Conservation (phyloP, 2,888 invertebrate genomes). For the Bombyx huttoni region DNA sequence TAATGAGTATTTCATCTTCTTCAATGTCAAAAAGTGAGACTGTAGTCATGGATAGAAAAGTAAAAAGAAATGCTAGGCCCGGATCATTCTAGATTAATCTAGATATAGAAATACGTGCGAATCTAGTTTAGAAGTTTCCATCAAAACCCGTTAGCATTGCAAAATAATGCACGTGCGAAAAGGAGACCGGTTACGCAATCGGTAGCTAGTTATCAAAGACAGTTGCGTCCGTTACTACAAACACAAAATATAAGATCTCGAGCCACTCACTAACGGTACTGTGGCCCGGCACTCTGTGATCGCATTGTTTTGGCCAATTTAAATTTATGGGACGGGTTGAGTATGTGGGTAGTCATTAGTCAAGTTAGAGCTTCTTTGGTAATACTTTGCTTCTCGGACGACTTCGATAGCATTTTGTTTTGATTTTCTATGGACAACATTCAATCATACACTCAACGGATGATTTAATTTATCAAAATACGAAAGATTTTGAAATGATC, state of each 20-base stretch:
- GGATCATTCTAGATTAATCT: not conserved
- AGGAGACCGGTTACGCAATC: constrained; percentile 55
- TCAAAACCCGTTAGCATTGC: constrained; percentile 40
- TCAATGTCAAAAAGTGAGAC: constrained; percentile 6
- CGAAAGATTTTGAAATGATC: too few species aligned
- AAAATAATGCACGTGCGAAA: constrained; percentile 43
- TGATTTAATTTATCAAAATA: too few species aligned
- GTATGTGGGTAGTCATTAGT: not conserved
- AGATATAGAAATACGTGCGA: not conserved
- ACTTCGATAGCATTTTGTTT: not conserved
- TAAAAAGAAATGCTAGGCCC: not conserved
- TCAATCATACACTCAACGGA: too few species aligned
- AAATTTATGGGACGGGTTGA: constrained; percentile 9
- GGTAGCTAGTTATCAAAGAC: constrained; percentile 47
- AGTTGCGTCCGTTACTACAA: constrained; percentile 48
- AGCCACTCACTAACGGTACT: constrained; percentile 48
- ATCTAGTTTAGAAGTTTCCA: constrained; percentile 5
- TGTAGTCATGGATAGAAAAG: not conserved
- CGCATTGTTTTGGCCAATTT: constrained; percentile 49
- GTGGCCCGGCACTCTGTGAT: constrained; percentile 25
- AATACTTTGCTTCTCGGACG: not conserved
- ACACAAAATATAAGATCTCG: constrained; percentile 28
- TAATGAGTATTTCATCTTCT: constrained; percentile 3
- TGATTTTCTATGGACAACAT: not conserved
- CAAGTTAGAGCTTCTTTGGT: not conserved